These are phyloP conservation scores for Pararge aegeria DNA, from an alignment of 1,140 invertebrate species.

Conservation along the genomic window DNA sequence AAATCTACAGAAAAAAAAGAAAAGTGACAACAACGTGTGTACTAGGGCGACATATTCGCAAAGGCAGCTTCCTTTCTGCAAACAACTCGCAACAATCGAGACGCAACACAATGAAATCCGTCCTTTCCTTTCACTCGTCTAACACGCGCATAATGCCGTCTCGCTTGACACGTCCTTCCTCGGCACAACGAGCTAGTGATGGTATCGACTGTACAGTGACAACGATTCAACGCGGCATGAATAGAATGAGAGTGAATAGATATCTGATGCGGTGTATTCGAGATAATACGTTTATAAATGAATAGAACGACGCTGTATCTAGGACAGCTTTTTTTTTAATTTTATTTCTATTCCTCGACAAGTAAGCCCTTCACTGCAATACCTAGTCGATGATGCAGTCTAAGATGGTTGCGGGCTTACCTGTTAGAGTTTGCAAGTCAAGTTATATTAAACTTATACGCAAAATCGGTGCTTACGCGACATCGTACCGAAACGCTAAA, in stretches of 20 bases:
- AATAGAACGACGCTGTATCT: background rate
- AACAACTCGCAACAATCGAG: slow-evolving; percentile 63
- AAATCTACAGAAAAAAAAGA: background rate
- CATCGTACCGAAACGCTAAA: no score
- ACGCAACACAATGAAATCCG: slow-evolving; percentile 60
- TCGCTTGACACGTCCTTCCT: slow-evolving; percentile 67
- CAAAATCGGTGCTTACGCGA: no score
- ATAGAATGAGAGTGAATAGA: slow-evolving; percentile 20
- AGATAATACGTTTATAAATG: slow-evolving; percentile 8
- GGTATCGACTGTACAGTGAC: slow-evolving; percentile 42
- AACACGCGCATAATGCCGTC: slow-evolving; percentile 59
- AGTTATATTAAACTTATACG: no score
- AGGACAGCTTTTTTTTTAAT: background rate
- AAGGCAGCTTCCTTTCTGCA: slow-evolving; percentile 58
- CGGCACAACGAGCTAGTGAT: slow-evolving; percentile 43
- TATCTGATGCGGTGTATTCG: slow-evolving; percentile 8
- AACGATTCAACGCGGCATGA: slow-evolving; percentile 23
- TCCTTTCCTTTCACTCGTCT: slow-evolving; percentile 57
- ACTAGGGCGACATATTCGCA: slow-evolving; percentile 37
- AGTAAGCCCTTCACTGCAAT: no score
- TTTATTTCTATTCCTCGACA: no score
- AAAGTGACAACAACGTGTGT: background rate
- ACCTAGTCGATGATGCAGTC: no score
- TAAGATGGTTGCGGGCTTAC: no score
- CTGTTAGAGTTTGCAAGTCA: no score